Conservation (phyloP, 2,113 vertebrate genomes). For the Coptodon rendalli region DNA sequence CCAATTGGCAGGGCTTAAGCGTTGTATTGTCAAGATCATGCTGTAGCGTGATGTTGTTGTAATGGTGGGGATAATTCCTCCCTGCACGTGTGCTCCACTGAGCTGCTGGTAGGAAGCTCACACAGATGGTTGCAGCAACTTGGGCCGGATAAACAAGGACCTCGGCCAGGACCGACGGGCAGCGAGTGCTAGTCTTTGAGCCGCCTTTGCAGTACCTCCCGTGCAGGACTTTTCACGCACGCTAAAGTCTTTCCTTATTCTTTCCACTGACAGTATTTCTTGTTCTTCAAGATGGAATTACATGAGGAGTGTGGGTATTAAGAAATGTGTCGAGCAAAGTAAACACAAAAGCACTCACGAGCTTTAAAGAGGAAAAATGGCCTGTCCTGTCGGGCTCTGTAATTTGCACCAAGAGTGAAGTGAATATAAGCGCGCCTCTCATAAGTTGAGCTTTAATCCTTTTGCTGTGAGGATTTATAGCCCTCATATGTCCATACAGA, state of each 20-base stretch:
- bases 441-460: conserved; percentile 48
- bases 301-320: not conserved
- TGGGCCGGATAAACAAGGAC: conserved; percentile 34
- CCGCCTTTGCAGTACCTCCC: not conserved
- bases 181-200: not conserved
- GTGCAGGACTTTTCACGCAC: not conserved
- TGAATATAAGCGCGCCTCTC: conserved; percentile 36
- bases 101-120: conserved; percentile 22
- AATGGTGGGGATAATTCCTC: conserved; percentile 29
- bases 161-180: conserved; percentile 3
- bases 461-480: conserved; percentile 40
- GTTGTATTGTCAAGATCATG: not conserved
- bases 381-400: not conserved
- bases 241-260: not conserved
- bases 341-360: not conserved
- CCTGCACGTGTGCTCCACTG: conserved; percentile 17
- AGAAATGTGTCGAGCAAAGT: not conserved
- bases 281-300: not conserved
- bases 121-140: conserved; percentile 47
- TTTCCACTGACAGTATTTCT: not conserved
- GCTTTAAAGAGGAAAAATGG: not conserved
- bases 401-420: conserved; percentile 15
- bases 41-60: conserved; percentile 21
- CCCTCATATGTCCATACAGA: conserved; percentile 30
- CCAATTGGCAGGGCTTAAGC: conserved; percentile 1